These are phyloP conservation scores for Antheraea assamensis DNA, from an alignment of 2,888 invertebrate genomes.

Conservation along the genomic window DNA sequence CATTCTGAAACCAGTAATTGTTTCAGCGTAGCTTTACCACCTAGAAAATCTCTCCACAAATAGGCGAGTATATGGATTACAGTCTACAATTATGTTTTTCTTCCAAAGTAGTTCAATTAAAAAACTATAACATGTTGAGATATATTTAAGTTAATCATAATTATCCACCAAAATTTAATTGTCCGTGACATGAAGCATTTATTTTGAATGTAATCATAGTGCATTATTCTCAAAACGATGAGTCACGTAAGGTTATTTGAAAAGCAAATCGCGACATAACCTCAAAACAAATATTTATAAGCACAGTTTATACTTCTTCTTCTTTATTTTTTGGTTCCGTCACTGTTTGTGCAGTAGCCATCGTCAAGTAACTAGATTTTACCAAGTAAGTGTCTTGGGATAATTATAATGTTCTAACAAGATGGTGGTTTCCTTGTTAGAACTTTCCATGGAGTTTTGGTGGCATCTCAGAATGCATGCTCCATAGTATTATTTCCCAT, in stretches of 20 bases:
- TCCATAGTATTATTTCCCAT: too few species aligned
- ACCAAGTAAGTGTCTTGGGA: too few species aligned
- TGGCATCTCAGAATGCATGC: too few species aligned
- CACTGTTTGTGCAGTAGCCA: too few species aligned
- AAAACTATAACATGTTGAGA: background rate
- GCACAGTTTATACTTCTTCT: background rate
- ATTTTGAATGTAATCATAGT: background rate
- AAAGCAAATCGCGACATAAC: slow-evolving; percentile 2
- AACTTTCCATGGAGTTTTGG: too few species aligned
- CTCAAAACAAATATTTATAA: background rate
- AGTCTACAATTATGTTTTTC: background rate
- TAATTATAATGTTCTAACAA: too few species aligned
- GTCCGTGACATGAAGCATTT: background rate
- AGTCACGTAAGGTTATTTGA: slow-evolving; percentile 10
- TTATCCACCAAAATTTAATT: background rate
- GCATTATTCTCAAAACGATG: background rate
- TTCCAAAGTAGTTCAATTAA: background rate
- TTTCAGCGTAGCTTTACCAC: too few species aligned
- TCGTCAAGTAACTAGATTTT: too few species aligned
- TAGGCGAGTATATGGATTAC: background rate
- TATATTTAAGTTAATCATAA: background rate
- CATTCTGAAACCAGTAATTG: too few species aligned
- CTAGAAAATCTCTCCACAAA: too few species aligned
- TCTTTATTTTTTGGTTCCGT: too few species aligned
- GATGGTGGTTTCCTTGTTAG: too few species aligned